Evolutionary conservation across 2,888 invertebrate genomes (phyloP).

Genomic region (Drepana falcataria): DNA sequence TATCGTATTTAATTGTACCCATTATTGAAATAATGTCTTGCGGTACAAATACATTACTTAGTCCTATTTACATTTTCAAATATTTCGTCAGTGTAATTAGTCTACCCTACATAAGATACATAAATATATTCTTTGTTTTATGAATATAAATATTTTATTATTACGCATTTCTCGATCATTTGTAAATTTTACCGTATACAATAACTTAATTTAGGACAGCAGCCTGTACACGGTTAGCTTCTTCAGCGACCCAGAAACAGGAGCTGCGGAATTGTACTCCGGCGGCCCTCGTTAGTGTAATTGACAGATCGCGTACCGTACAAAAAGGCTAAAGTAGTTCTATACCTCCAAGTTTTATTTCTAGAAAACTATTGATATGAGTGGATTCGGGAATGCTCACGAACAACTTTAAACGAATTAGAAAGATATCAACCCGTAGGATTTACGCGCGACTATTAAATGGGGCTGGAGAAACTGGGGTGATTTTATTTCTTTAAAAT

Average conservation of each 20-base stretch:
- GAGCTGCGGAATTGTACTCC: constrained; percentile 60
- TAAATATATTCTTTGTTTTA: constrained; percentile 14
- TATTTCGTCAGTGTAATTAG: constrained; percentile 44
- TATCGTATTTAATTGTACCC: constrained; percentile 11
- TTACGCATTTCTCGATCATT: neutral
- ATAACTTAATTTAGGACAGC: constrained; percentile 25
- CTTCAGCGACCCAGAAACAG: constrained; percentile 66
- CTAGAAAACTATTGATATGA: no score
- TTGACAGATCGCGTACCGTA: constrained; percentile 5
- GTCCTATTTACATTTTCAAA: constrained; percentile 14
- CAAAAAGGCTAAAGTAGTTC: no score
- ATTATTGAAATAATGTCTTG: neutral
- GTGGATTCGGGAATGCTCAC: no score
- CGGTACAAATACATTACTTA: constrained; percentile 6
- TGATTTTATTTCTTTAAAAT: no score
- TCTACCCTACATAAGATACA: constrained; percentile 27
- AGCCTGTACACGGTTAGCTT: constrained; percentile 72
- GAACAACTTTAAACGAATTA: no score
- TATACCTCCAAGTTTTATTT: no score
- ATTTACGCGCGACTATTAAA: no score
- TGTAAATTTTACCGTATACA: neutral
- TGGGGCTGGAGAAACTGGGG: no score
- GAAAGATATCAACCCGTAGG: no score
- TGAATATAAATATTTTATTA: no score
- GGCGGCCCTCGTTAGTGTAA: constrained; percentile 59